These are phyloP conservation scores for Columba guinea DNA, from an alignment of 2,797 vertebrate genomes.

Conservation along the genomic window DNA sequence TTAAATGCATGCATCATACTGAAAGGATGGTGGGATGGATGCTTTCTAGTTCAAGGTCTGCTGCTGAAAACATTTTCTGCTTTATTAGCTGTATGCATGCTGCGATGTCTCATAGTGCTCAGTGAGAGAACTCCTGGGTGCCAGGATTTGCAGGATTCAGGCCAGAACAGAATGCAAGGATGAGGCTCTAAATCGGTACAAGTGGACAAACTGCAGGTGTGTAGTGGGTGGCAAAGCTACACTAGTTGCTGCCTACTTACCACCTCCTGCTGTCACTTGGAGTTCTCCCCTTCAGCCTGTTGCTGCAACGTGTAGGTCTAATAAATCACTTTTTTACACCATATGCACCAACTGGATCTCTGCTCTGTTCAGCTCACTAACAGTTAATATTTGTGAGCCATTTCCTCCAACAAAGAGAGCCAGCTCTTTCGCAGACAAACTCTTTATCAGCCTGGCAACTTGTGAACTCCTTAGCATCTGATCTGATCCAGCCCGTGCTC, in stretches of 20 bases:
- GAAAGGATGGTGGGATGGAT: slow-evolving; percentile 27
- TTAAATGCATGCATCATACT: slow-evolving; percentile 28
- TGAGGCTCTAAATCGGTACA: not conserved
- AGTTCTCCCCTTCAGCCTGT: not conserved
- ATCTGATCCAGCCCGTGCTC: slow-evolving; percentile 23
- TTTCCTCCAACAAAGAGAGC: not conserved
- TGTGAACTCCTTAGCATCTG: slow-evolving; percentile 30
- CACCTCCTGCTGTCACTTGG: not conserved
- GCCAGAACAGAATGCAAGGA: slow-evolving; percentile 29
- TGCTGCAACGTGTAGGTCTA: not conserved
- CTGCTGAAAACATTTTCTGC: slow-evolving; percentile 49
- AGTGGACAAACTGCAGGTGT: not conserved
- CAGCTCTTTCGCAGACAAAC: not conserved
- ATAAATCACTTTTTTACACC: not conserved
- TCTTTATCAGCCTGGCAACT: slow-evolving; percentile 31
- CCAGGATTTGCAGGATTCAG: slow-evolving; percentile 7
- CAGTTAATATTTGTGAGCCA: not conserved
- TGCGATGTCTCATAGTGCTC: slow-evolving; percentile 2
- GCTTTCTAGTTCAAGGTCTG: slow-evolving; percentile 52
- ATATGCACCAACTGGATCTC: not conserved
- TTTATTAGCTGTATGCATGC: slow-evolving; percentile 33
- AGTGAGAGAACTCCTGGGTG: not conserved
- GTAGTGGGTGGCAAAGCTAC: not conserved
- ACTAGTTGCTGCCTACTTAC: not conserved
- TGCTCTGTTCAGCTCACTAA: not conserved